Conservation (phyloP, 2,113 vertebrate genomes). For the Psilopogon haemacephalus region DNA sequence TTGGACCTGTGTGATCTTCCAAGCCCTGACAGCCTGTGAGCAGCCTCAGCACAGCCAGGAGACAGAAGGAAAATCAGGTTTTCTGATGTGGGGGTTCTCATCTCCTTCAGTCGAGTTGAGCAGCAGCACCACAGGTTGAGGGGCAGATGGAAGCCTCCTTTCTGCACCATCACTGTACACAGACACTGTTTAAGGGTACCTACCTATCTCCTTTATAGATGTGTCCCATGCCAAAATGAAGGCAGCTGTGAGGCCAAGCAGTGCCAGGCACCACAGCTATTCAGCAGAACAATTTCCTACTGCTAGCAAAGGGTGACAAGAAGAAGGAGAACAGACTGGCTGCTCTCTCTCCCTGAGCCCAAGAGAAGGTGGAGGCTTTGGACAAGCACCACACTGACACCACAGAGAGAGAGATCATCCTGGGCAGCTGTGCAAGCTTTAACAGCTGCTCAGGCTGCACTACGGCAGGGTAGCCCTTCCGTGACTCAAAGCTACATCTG, state of each 20-base stretch:
- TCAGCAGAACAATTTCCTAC: neutral
- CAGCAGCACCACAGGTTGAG: neutral
- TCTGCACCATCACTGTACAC: neutral
- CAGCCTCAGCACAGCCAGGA: neutral
- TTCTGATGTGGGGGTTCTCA: neutral
- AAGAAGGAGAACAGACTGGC: neutral
- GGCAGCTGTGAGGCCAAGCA: neutral
- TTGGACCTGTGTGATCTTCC: too few species aligned
- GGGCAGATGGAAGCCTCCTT: neutral
- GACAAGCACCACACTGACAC: neutral
- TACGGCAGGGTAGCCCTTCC: neutral
- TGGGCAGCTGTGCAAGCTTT: neutral
- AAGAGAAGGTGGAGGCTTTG: neutral
- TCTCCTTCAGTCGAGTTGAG: neutral
- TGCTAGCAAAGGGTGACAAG: neutral
- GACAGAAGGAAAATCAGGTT: neutral
- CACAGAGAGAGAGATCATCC: neutral
- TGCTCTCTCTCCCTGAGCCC: neutral
- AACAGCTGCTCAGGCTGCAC: neutral
- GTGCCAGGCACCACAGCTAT: neutral
- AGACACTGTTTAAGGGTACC: neutral
- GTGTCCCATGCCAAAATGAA: neutral
- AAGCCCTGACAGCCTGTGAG: too few species aligned
- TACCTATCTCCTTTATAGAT: neutral
- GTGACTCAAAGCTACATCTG: neutral